Conservation (phyloP, 2,888 invertebrate genomes). For the Noctua janthina region DNA sequence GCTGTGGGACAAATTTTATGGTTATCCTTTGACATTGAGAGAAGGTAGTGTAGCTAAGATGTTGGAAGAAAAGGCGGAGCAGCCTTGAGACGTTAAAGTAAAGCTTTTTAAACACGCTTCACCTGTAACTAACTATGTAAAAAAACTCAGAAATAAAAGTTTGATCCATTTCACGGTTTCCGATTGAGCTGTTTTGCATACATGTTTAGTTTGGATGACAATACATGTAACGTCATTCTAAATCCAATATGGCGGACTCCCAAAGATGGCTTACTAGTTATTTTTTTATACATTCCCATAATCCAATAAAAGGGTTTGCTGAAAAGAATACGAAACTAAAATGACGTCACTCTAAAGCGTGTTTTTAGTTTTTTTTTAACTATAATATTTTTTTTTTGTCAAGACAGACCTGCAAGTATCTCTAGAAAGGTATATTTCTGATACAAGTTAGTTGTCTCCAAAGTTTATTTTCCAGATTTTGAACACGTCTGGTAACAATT, state of each 20-base stretch:
- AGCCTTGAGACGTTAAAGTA: background rate
- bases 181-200: background rate
- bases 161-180: background rate
- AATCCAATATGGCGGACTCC: background rate
- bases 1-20: conserved; percentile 72
- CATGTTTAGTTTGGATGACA: background rate
- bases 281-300: background rate
- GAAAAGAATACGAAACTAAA: background rate
- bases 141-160: background rate
- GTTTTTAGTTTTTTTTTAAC: background rate
- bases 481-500: background rate
- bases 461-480: background rate
- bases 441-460: background rate
- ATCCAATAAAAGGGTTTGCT: background rate
- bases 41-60: background rate
- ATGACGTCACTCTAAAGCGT: background rate
- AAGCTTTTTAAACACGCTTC: background rate
- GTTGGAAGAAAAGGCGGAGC: background rate
- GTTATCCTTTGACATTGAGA: background rate
- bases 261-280: background rate
- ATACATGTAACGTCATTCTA: background rate
- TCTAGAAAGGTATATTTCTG: background rate
- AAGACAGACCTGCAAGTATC: background rate
- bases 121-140: background rate
- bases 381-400: background rate